Evolutionary conservation across 2,888 invertebrate species (phyloP), one percentile per base, ranked within the genome.

Genomic region (Lycaena phlaeas): DNA sequence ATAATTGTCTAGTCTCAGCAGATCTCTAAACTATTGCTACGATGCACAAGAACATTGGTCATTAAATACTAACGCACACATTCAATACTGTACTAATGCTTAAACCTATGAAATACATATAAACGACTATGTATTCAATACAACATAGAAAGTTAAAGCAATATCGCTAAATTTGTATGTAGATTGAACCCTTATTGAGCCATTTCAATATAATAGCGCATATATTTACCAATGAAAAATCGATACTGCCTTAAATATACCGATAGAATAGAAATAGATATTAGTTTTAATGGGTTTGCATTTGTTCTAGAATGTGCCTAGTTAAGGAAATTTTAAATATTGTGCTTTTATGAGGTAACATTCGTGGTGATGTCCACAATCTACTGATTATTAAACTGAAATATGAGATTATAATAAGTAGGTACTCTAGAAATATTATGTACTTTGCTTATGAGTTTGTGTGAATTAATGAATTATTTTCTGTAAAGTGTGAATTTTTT

Each of bases 401-500:
- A 40, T 31, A 25, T 31, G 31, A 14, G 30, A 31, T 25, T 26
- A 31, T 40, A 7, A 25, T 25, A 31, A 28, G 15, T 18, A 22
- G 22, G 22, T 7, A 27, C 22, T 43, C 7, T 54, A 56, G 55
- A 46, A n/a, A n/a, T 57, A 58, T 49, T 51, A 62, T 61, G 37
- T 51, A 45, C 55, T 55, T 60, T 56, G 56, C 55, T 63, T 63
- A 54, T 56, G 64, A 64, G 59, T 59, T 64, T 62, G 61, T 67
- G 68, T 68, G 43, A 42, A 59, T 64, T 57, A 68, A 65, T 66
- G 61, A 50, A 46, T 40, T 46, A 49, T 26, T 45, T 45, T 44
- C 31, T 42, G 48, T 48, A 46, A 39, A 63, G 67, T 72, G 74
- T 61, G 62, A 61, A 67, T 81, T 82, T 82, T 81, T 75, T 81